These are phyloP conservation scores for Sternarchorhynchus goeldii DNA, from an alignment of 2,797 vertebrate genomes.

Conservation along the genomic window DNA sequence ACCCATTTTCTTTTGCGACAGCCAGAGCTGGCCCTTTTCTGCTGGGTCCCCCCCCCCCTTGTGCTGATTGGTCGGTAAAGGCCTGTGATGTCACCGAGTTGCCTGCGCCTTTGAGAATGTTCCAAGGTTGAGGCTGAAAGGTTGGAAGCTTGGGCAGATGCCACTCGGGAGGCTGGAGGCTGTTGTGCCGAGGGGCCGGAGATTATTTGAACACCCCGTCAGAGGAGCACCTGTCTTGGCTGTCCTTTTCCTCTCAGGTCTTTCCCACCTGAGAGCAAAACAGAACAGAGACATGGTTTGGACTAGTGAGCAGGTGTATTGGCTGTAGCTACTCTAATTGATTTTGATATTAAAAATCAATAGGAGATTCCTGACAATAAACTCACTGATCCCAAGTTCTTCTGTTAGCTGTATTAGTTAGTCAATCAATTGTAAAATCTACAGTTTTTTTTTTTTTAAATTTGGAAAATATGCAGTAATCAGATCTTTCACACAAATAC, in stretches of 20 bases:
- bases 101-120: background rate
- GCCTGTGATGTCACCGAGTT: background rate
- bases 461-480: too few species aligned
- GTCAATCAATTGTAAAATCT: too few species aligned
- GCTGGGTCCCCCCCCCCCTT: background rate
- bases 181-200: background rate
- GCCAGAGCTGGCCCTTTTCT: background rate
- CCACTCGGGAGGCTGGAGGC: too few species aligned
- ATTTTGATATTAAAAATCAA: too few species aligned
- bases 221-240: slow-evolving; percentile 11
- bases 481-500: too few species aligned
- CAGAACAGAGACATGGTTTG: background rate
- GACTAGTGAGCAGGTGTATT: background rate
- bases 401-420: too few species aligned
- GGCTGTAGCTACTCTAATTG: too few species aligned
- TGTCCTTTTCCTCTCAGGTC: slow-evolving; percentile 18
- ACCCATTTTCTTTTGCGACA: background rate
- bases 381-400: too few species aligned
- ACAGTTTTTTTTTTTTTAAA: too few species aligned
- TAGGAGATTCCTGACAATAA: too few species aligned
- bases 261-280: background rate
- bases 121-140: slow-evolving; percentile 14
- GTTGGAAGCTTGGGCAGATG: background rate
- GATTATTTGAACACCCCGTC: slow-evolving; percentile 7
- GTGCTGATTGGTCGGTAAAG: background rate